phyloP scores from a whole-genome alignment of 2,113 vertebrate species.

The rat (Rattus norvegicus) region GRCr8 NC_086022.1:180640501-180641000 shows the following conservation, averaged over 20 bases:
- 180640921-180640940: not conserved
- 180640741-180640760: constrained; percentile 42
- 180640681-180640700: not conserved
- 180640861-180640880: not conserved
- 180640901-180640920: not conserved
- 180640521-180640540: not conserved
- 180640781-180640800: not conserved
- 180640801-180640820: constrained; percentile 34
- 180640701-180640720: not conserved
- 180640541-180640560: not conserved
- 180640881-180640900: not conserved
- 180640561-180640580: not conserved
- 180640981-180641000: not conserved
- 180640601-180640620: not conserved
- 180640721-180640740: constrained; percentile 30
- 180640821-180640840: not conserved
- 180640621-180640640: constrained; percentile 1
- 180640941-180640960: not conserved
- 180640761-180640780: constrained; percentile 26
- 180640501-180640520: not conserved
- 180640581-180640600: not conserved
- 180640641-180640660: not conserved
- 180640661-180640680: not conserved
- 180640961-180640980: not conserved
- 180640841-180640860: not conserved